Base-by-base conservation (phyloP, 1,140 invertebrate species). In the Leptinotarsa defecta region DNA sequence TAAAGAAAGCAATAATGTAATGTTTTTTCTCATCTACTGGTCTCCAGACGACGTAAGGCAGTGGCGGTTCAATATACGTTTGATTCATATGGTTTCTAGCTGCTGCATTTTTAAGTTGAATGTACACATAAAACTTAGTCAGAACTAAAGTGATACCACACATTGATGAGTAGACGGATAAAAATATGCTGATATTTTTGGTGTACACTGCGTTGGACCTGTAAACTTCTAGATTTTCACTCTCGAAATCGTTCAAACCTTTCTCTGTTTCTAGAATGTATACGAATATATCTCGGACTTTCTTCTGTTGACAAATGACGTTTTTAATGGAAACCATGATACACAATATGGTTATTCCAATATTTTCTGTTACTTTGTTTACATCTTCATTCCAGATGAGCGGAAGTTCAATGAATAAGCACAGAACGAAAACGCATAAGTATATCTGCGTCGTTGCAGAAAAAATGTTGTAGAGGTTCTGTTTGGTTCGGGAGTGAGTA, bases 21-120 rank as follows among this genome's bases (percentile, higher is more conserved):
- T 68, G 24, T 43, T 34, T 68, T 48, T 17, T 68, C n/a, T 68
- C 67, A 19, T 68, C 67, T 3, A 68, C 34, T 43, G 67, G 67
- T 13, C 67, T 27, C 67, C 67, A 68, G 15, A 68, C 43, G 8
- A 68, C 19, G n/a, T 68, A 68, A 48, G 67, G 67, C 19, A 68
- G 19, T 13, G 67, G 67, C 43, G 27, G 24, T 17, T 68, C 67
- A n/a, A 68, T 48, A 15, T 43, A 13, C 15, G 15, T 68, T 8
- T 43, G 17, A 43, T 68, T 68, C 34, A 48, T 17, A 34, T 43
- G 8, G 4, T 43, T 34, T 48, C n/a, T 5, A 6, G 15, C 19
- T 48, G 67, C 67, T 68, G 24, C 13, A 19, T 68, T 68, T 20
- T 19, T 15, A 3, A 43, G 27, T 68, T 68, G 24, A 19, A 43